phyloP scores from a whole-genome alignment of 2,888 invertebrate species.

The Molorchus minor region DNA sequence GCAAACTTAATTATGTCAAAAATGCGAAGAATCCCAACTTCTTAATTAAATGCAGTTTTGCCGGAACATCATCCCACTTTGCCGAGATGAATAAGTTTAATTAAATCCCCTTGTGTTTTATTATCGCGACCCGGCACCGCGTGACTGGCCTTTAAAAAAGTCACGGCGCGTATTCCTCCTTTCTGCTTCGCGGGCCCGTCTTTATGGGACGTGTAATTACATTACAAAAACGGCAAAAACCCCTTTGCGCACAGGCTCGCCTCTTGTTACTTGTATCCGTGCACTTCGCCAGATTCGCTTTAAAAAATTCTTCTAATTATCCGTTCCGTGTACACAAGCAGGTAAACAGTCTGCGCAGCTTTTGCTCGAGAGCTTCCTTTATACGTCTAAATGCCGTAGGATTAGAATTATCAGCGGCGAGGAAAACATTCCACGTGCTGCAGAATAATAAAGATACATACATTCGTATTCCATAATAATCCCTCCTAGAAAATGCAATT shows the following conservation, averaged over 20 bases:
- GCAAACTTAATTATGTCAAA: conserved; percentile 64
- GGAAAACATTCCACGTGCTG: too few relatives aligned
- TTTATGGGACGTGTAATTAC: conserved; percentile 35
- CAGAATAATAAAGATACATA: too few relatives aligned
- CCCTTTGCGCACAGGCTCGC: conserved; percentile 1
- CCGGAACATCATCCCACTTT: conserved; percentile 60
- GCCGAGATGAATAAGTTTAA: conserved; percentile 65
- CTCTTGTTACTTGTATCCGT: conserved; percentile 12
- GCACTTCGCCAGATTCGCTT: conserved; percentile 3
- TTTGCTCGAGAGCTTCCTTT: too few relatives aligned
- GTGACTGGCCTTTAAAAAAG: conserved; percentile 45
- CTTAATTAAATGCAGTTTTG: conserved; percentile 65
- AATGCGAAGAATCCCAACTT: conserved; percentile 63
- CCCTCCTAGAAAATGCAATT: too few relatives aligned
- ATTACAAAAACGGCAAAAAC: conserved; percentile 31
- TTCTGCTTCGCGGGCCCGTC: conserved; percentile 38
- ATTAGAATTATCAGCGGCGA: too few relatives aligned
- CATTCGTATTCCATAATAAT: too few relatives aligned
- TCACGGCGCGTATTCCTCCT: too few relatives aligned
- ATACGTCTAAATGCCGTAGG: too few relatives aligned
- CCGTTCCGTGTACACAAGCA: background rate
- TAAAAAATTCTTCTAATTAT: conserved; percentile 21
- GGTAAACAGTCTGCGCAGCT: too few relatives aligned
- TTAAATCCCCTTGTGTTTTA: conserved; percentile 64
- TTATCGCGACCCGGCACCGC: conserved; percentile 51